Conservation (phyloP, 2,113 vertebrate genomes). For the Rhea pennata region DNA sequence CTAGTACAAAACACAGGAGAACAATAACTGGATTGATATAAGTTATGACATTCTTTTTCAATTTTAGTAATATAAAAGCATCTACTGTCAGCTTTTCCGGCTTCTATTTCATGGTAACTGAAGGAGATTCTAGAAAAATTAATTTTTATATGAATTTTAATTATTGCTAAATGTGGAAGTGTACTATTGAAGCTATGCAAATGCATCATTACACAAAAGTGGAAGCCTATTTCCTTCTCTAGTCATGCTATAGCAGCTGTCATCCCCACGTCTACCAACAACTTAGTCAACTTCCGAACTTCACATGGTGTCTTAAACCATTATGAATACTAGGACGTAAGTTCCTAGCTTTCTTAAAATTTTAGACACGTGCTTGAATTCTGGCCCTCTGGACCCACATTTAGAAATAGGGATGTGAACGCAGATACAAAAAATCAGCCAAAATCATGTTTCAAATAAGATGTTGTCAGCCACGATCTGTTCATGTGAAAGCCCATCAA, state of each 20-base stretch:
- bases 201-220: neutral
- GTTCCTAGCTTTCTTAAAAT: neutral
- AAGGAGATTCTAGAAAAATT: neutral
- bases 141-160: neutral
- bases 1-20: neutral
- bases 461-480: neutral
- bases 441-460: neutral
- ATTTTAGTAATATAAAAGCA: neutral
- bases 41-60: neutral
- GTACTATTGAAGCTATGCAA: accelerated
- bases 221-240: neutral
- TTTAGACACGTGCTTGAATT: neutral
- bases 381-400: neutral
- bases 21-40: neutral
- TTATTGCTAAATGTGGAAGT: neutral
- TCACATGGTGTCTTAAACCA: neutral
- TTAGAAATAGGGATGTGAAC: neutral
- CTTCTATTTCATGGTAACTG: neutral
- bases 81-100: neutral
- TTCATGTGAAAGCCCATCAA: neutral
- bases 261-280: neutral
- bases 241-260: neutral
- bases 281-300: neutral
- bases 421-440: neutral
- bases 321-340: neutral